These are phyloP conservation scores for Diachasma alloeum DNA, from an alignment of 1,140 invertebrate species.

Conservation along the genomic window DNA sequence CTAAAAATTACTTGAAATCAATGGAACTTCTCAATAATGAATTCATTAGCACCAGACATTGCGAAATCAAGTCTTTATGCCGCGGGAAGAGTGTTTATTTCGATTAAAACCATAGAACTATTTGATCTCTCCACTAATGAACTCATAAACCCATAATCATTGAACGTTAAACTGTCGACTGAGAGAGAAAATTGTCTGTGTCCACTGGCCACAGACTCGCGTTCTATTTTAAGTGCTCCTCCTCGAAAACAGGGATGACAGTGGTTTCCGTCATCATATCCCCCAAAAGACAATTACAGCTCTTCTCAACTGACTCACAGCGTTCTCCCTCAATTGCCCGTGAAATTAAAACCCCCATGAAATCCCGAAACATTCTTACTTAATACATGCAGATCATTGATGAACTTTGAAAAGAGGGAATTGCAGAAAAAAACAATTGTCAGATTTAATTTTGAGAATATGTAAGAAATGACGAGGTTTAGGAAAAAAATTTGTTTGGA, in stretches of 20 bases:
- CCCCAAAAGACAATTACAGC: background rate
- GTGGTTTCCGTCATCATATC: background rate
- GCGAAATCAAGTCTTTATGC: too few species aligned
- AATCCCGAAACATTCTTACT: too few species aligned
- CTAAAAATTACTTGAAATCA: background rate
- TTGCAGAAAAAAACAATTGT: too few species aligned
- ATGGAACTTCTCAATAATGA: background rate
- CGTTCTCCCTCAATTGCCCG: background rate
- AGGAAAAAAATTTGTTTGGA: too few species aligned
- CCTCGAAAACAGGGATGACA: background rate
- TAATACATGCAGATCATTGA: too few species aligned
- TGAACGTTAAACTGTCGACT: background rate
- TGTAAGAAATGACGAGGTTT: too few species aligned
- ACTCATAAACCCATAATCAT: background rate
- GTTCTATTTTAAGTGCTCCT: background rate
- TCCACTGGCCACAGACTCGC: background rate
- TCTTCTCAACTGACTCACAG: background rate
- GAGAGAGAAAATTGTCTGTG: background rate
- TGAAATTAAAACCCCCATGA: background rate
- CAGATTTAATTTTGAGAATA: too few species aligned
- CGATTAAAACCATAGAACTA: too few species aligned
- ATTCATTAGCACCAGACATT: too few species aligned
- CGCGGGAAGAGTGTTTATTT: too few species aligned
- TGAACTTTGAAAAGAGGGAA: too few species aligned
- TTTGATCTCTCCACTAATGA: background rate